phyloP scores from a whole-genome alignment of 2,888 invertebrate genomes.

The Melanostoma mellinum region DNA sequence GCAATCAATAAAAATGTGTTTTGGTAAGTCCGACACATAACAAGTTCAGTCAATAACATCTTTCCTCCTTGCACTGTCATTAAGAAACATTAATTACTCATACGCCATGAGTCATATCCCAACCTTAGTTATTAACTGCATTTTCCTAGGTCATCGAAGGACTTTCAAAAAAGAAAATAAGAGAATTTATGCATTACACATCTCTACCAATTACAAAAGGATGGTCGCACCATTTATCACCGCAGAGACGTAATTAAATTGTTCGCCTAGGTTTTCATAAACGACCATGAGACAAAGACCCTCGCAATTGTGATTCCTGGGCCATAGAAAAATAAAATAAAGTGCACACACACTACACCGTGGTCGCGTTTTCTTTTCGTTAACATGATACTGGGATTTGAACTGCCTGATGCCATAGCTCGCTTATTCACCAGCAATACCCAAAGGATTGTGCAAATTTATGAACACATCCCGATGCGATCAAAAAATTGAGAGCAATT shows the following conservation, averaged over 20 bases:
- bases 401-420: conserved; percentile 23
- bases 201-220: conserved; percentile 56
- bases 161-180: conserved; percentile 32
- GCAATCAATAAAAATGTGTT: not conserved
- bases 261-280: conserved; percentile 62
- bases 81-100: conserved; percentile 50
- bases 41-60: not conserved
- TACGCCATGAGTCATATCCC: not conserved
- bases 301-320: conserved; percentile 30
- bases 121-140: conserved; percentile 53
- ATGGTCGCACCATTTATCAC: conserved; percentile 59
- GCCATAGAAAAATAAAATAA: conserved; percentile 55
- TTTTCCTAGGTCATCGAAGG: conserved; percentile 48
- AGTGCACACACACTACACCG: conserved; percentile 6
- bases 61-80: conserved; percentile 11
- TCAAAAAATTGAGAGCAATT: conserved; percentile 37
- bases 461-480: conserved; percentile 50
- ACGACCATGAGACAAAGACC: conserved; percentile 69
- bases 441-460: conserved; percentile 53
- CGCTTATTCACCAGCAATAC: conserved; percentile 8
- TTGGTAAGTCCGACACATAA: not conserved
- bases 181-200: conserved; percentile 33
- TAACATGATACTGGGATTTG: conserved; percentile 57
- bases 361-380: conserved; percentile 28
- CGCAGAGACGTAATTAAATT: conserved; percentile 67